Evolutionary conservation across 1,140 invertebrate genomes (phyloP).

Genomic region (Leptopilina clavipes): DNA sequence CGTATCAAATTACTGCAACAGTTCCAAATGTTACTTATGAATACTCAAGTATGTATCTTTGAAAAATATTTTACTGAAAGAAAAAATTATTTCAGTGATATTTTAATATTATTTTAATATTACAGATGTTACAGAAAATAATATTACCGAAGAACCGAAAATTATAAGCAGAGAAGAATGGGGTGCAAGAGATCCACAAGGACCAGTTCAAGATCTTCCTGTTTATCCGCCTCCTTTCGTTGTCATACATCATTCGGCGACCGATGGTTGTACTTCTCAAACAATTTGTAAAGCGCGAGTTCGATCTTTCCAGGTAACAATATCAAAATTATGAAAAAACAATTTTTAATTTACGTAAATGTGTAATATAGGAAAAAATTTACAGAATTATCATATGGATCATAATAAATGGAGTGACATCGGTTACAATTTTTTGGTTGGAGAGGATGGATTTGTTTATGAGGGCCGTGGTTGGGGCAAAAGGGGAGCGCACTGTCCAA

Average conservation of each 20-base stretch:
- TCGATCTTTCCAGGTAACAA: slow-evolving; percentile 62
- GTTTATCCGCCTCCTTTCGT: slow-evolving; percentile 59
- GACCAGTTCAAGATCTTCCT: slow-evolving; percentile 38
- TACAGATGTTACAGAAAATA: too few species aligned
- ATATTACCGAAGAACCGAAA: not conserved
- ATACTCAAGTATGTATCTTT: not conserved
- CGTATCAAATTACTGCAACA: not conserved
- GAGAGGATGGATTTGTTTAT: slow-evolving; percentile 77
- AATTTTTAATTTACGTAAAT: not conserved
- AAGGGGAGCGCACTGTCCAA: slow-evolving; percentile 72
- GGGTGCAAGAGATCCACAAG: slow-evolving; percentile 56
- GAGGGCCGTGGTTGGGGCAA: slow-evolving; percentile 77
- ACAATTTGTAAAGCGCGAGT: slow-evolving; percentile 59
- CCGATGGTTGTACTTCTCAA: slow-evolving; percentile 60
- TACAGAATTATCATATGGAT: slow-evolving; percentile 73
- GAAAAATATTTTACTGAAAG: not conserved
- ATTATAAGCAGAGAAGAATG: slow-evolving; percentile 64
- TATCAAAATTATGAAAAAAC: not conserved
- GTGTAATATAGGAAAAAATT: slow-evolving; percentile 38
- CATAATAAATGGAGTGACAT: slow-evolving; percentile 72
- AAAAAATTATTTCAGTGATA: too few species aligned
- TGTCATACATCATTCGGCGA: slow-evolving; percentile 71
- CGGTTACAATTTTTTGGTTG: slow-evolving; percentile 75
- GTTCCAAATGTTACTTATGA: not conserved
- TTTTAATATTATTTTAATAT: too few species aligned